Evolutionary conservation across 2,888 invertebrate genomes (phyloP), one percentile per base, ranked within the genome.

Genomic region (Diogma glabrata): DNA sequence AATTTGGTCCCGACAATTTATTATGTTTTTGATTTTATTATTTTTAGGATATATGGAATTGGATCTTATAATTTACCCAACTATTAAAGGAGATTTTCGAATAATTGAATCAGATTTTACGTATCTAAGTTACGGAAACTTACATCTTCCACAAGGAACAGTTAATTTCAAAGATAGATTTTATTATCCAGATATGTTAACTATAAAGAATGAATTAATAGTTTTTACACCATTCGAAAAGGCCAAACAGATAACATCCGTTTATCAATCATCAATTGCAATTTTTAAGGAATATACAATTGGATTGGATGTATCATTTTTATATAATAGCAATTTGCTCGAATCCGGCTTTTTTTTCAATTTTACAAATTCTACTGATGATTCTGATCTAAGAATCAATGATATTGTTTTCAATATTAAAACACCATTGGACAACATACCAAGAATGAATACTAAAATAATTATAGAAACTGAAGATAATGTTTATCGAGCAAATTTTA

Each of bases 121-220:
- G 23, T 77, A 72, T 60, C 65, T 72, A 43, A 56, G 75, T 33
- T 62, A 69, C 46, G 73, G 72, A 4, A 71, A 70, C 58, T 58
- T 81, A 14, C 65, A 67, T 36, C 60, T 80, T 50, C 78, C 80
- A 1, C 69, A 72, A 49, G 79, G 80, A 40, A 67, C 67, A 16
- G 70, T 80, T 1, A 68, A 74, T 17, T 60, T 82, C 46, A 71
- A 74, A 53, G 75, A 83, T 63, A 72, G 72, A 53, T 73, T 82
- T 9, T 72, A 71, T 53, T 71, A 71, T 55, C 73, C 72, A 19
- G 79, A 80, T 65, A 64, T 66, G 50, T 55, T 70, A 5, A 67
- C 66, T 52, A 57, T 65, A 0, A 72, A 72, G 51, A 82, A 82
- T 63, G 70, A 75, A 10, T 61, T 82, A 12, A 72, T 72, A 51